Percentiles rank a stretch among this genome's conserved stretches.
Conservation (phyloP, 2,797 vertebrate species). For the Scarus forsteni region DNA sequence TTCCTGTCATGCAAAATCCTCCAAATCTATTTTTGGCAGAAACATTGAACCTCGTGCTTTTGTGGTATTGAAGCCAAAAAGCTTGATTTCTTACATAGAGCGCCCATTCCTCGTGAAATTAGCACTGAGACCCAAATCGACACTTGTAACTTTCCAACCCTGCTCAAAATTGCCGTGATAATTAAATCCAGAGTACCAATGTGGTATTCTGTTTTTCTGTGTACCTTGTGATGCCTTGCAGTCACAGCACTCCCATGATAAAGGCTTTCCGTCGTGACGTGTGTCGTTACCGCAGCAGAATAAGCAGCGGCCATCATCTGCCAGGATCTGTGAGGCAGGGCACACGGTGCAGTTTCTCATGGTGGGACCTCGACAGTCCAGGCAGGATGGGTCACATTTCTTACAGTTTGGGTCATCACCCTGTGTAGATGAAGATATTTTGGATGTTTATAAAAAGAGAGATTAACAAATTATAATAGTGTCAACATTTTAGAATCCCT, state of each 20-base stretch:
- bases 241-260: conserved; percentile 88
- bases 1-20: background rate
- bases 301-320: conserved; percentile 89
- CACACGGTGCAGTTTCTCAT: conserved; percentile 88
- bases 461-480: background rate
- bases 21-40: conserved; percentile 11
- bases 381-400: conserved; percentile 87
- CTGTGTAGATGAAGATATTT: conserved; percentile 44
- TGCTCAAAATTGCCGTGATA: background rate
- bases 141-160: background rate
- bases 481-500: too few relatives aligned
- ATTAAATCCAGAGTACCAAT: background rate
- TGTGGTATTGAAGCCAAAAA: background rate
- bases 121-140: background rate
- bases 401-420: conserved; percentile 75
- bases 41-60: background rate
- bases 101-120: conserved; percentile 1
- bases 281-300: conserved; percentile 84
- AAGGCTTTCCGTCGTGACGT: background rate
- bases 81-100: background rate
- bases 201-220: conserved; percentile 23
- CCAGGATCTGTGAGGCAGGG: conserved; percentile 76
- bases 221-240: conserved; percentile 85
- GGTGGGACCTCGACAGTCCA: conserved; percentile 89
- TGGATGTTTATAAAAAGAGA: too few relatives aligned